Evolutionary conservation across 2,888 invertebrate species (phyloP).

Genomic region (Drosophila algonquin): DNA sequence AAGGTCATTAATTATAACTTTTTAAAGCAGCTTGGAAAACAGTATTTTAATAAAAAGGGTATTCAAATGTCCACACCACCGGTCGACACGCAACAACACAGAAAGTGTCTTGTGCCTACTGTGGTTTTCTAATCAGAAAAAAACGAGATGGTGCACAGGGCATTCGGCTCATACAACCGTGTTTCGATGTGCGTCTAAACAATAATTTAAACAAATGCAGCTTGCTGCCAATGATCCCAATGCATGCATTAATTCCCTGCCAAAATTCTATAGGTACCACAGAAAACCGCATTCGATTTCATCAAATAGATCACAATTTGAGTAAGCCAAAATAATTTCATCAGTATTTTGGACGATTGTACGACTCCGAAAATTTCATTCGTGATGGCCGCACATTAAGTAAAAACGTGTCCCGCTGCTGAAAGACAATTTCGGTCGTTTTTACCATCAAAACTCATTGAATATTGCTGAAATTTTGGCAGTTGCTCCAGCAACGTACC

Average conservation of each 20-base stretch:
- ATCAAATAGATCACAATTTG: slow-evolving; percentile 49
- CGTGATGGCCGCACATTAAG: slow-evolving; percentile 82
- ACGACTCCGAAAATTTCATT: slow-evolving; percentile 65
- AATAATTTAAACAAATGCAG: slow-evolving; percentile 44
- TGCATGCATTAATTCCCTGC: slow-evolving; percentile 44
- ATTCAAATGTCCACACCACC: too few species aligned
- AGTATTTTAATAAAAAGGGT: too few species aligned
- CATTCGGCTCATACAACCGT: too few species aligned
- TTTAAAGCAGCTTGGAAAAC: too few species aligned
- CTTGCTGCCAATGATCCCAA: slow-evolving; percentile 48
- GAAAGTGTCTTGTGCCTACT: too few species aligned
- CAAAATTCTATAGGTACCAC: slow-evolving; percentile 52
- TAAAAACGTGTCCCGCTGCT: slow-evolving; percentile 84
- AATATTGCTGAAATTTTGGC: slow-evolving; percentile 71
- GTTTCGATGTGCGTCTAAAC: slow-evolving; percentile 36
- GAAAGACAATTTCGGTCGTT: slow-evolving; percentile 82
- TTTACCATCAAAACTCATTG: slow-evolving; percentile 76
- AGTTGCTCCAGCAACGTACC: slow-evolving; percentile 28
- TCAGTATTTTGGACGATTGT: slow-evolving; percentile 52
- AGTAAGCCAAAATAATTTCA: slow-evolving; percentile 73
- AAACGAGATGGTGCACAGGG: too few species aligned
- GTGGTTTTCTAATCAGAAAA: too few species aligned
- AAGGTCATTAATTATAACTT: too few species aligned
- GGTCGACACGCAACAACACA: too few species aligned
- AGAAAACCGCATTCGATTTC: slow-evolving; percentile 60